These are phyloP conservation scores for Oncorhynchus masou DNA, from an alignment of 2,113 vertebrate species.

Conservation along the genomic window DNA sequence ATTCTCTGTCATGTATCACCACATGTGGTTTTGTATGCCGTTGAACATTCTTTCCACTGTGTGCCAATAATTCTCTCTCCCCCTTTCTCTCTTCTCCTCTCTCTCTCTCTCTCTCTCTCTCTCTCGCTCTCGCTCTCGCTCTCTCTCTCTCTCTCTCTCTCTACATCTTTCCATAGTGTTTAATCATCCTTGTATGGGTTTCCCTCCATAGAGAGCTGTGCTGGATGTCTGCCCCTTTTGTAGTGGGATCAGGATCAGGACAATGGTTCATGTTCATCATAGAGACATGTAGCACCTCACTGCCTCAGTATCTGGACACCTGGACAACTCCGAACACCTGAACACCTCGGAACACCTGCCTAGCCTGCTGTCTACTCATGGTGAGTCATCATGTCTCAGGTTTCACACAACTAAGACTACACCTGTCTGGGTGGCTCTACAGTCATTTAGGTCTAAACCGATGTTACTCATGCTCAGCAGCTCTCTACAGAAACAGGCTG, in stretches of 20 bases:
- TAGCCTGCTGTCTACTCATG: conserved; percentile 54
- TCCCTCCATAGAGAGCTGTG: conserved; percentile 48
- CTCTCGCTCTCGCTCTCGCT: conserved; percentile 14
- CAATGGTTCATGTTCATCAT: conserved; percentile 39
- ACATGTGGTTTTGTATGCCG: neutral
- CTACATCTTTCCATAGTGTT: conserved; percentile 12
- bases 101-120: too few relatives aligned
- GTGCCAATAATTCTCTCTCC: conserved; percentile 11
- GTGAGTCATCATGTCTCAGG: conserved; percentile 49
- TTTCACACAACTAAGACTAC: conserved; percentile 27
- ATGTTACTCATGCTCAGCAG: too few relatives aligned
- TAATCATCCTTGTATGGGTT: conserved; percentile 26
- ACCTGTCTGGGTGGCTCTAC: neutral
- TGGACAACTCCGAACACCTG: conserved; percentile 20
- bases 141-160: conserved; percentile 6
- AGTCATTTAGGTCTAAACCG: too few relatives aligned
- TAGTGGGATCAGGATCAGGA: conserved; percentile 39
- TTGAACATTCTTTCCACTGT: conserved; percentile 10
- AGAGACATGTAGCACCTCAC: conserved; percentile 52
- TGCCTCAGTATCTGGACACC: conserved; percentile 42
- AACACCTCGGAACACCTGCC: conserved; percentile 30
- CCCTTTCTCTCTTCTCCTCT: too few relatives aligned
- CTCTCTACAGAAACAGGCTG: too few relatives aligned
- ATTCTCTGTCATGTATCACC: neutral
- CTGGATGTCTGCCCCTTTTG: conserved; percentile 19